These are phyloP conservation scores for Echeneis naucrates DNA, from an alignment of 2,797 vertebrate species.

Conservation along the genomic window DNA sequence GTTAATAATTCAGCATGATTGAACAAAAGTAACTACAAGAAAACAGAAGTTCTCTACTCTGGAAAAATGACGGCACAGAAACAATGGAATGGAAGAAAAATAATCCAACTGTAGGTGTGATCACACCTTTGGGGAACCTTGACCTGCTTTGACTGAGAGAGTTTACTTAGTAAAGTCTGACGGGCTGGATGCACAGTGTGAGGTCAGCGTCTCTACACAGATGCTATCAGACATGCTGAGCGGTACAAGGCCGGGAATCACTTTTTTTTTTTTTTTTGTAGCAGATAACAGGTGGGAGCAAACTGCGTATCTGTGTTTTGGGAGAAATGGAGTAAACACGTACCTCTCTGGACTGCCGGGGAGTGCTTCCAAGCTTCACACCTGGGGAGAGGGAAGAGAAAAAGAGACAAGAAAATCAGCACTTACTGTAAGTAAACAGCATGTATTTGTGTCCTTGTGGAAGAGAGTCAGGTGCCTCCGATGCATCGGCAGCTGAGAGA, in stretches of 20 bases:
- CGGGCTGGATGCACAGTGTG: conserved; percentile 55
- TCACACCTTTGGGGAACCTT: conserved; percentile 11
- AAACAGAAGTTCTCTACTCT: no score
- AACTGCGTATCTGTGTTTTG: conserved; percentile 70
- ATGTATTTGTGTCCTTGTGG: conserved; percentile 39
- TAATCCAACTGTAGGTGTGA: conserved; percentile 1
- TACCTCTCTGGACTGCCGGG: conserved; percentile 79
- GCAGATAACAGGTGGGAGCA: conserved; percentile 69
- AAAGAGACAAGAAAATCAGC: conserved; percentile 61
- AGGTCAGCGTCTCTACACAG: conserved; percentile 70
- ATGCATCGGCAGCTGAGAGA: conserved; percentile 42
- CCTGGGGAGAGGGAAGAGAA: conserved; percentile 67
- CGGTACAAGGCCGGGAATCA: conserved; percentile 72
- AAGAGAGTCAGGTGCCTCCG: conserved; percentile 6
- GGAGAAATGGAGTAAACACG: conserved; percentile 62
- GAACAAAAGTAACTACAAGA: no score
- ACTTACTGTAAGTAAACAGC: conserved; percentile 48
- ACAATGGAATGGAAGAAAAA: neutral
- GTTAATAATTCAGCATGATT: neutral
- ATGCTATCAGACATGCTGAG: conserved; percentile 74
- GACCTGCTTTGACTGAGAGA: conserved; percentile 28
- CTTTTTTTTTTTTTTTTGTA: conserved; percentile 43
- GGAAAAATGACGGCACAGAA: neutral
- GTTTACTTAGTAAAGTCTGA: conserved; percentile 57
- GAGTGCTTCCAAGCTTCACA: conserved; percentile 67